These are phyloP conservation scores for Cordylochernes scorpioides DNA, from an alignment of 2,888 invertebrate genomes.

Conservation along the genomic window DNA sequence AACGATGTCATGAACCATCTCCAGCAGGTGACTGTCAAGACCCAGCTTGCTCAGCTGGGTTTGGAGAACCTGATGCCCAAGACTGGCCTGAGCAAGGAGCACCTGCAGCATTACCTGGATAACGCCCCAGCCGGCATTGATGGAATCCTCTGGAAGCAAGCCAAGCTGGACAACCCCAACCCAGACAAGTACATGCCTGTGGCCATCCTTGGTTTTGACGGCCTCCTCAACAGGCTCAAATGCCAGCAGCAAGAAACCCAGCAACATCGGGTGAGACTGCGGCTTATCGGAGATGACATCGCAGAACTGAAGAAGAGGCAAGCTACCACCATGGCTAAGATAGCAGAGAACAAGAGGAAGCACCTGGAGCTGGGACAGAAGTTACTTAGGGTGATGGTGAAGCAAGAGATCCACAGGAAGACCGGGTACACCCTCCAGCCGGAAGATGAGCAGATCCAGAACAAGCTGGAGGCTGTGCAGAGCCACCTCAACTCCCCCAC, in stretches of 20 bases:
- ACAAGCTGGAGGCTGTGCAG: slow-evolving; percentile 57
- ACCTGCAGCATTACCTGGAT: slow-evolving; percentile 60
- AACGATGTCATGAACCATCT: slow-evolving; percentile 25
- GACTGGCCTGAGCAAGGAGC: slow-evolving; percentile 24
- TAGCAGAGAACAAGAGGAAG: slow-evolving; percentile 51
- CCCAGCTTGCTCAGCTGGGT: slow-evolving; percentile 42
- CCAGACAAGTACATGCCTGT: slow-evolving; percentile 65
- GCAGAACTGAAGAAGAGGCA: slow-evolving; percentile 50
- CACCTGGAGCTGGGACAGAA: slow-evolving; percentile 55
- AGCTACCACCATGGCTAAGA: slow-evolving; percentile 46
- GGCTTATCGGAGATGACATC: slow-evolving; percentile 41
- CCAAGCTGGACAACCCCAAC: slow-evolving; percentile 82
- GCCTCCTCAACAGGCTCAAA: slow-evolving; percentile 41
- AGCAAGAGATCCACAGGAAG: slow-evolving; percentile 64
- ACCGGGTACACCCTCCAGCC: slow-evolving; percentile 58
- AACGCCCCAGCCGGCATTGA: slow-evolving; percentile 79
- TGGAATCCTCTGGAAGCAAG: slow-evolving; percentile 77
- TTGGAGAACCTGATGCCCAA: slow-evolving; percentile 42
- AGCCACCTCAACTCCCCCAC: slow-evolving; percentile 68
- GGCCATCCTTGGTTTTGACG: slow-evolving; percentile 63
- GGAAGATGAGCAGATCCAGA: slow-evolving; percentile 67
- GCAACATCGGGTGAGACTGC: slow-evolving; percentile 47
- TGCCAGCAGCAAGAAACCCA: slow-evolving; percentile 40
- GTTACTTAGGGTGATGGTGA: slow-evolving; percentile 53
- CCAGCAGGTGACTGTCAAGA: slow-evolving; percentile 36